A percentile compares a stretch with the other conserved stretches of the same genome.
phyloP scores from a whole-genome alignment of 1,140 invertebrate genomes.

The Drosophila pseudoananassae region DNA sequence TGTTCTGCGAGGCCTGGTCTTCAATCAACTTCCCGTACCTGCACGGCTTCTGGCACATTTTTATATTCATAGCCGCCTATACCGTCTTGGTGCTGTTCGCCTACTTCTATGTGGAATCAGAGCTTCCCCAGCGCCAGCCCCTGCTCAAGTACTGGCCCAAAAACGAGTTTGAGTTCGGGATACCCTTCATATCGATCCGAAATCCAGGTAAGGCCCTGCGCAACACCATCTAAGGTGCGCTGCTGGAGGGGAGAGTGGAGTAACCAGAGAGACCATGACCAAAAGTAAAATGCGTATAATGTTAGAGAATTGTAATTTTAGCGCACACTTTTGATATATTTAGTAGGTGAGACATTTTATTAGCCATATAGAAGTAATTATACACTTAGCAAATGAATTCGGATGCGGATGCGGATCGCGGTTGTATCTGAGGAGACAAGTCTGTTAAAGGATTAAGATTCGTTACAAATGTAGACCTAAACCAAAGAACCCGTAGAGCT shows the following conservation, averaged over 20 bases:
- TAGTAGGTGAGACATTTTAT: slow-evolving; percentile 37
- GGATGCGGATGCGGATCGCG: slow-evolving; percentile 19
- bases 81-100: slow-evolving; percentile 90
- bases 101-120: slow-evolving; percentile 90
- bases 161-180: slow-evolving; percentile 90
- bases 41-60: slow-evolving; percentile 92
- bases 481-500: slow-evolving; percentile 22
- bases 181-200: slow-evolving; percentile 89
- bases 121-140: slow-evolving; percentile 88
- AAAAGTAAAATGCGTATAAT: slow-evolving; percentile 28
- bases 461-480: slow-evolving; percentile 18
- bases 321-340: slow-evolving; percentile 41
- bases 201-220: slow-evolving; percentile 84
- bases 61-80: slow-evolving; percentile 91
- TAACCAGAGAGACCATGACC: slow-evolving; percentile 27
- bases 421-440: slow-evolving; percentile 49
- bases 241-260: slow-evolving; percentile 13
- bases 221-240: slow-evolving; percentile 61
- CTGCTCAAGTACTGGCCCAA: slow-evolving; percentile 90
- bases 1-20: slow-evolving; percentile 91
- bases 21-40: slow-evolving; percentile 91
- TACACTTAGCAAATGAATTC: slow-evolving; percentile 30
- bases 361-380: slow-evolving; percentile 21
- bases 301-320: slow-evolving; percentile 37
- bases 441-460: slow-evolving; percentile 51